Conservation (phyloP, 2,888 invertebrate species). For the Prosopocoilus inquinatus region DNA sequence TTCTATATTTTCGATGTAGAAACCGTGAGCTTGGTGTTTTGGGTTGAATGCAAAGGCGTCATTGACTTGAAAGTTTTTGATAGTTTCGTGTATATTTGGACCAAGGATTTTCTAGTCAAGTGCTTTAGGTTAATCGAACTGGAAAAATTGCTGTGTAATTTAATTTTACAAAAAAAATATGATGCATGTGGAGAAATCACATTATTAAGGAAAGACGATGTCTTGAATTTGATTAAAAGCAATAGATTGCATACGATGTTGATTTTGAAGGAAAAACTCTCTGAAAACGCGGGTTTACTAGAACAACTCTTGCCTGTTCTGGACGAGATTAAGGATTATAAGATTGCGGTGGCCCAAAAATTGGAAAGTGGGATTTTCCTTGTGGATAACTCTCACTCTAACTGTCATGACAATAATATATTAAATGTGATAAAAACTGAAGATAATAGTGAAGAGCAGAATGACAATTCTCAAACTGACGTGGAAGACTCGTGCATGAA, state of each 20-base stretch:
- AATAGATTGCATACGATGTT: constrained; percentile 56
- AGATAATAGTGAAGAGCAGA: constrained; percentile 7
- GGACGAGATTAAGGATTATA: constrained; percentile 48
- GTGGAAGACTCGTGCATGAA: constrained; percentile 31
- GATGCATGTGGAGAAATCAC: constrained; percentile 61
- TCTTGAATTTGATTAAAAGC: constrained; percentile 51
- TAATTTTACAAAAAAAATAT: constrained; percentile 62
- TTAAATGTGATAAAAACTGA: not conserved
- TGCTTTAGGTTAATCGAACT: constrained; percentile 58
- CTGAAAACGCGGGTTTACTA: constrained; percentile 36
- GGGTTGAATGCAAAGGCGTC: constrained; percentile 63
- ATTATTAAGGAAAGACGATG: constrained; percentile 55
- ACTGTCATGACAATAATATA: constrained; percentile 20
- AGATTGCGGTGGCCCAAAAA: constrained; percentile 45
- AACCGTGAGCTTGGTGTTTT: constrained; percentile 64
- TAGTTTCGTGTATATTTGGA: constrained; percentile 65
- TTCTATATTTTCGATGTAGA: constrained; percentile 72
- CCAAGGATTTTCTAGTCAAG: constrained; percentile 57
- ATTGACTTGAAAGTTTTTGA: constrained; percentile 59
- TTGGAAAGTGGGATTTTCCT: constrained; percentile 60
- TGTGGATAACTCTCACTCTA: constrained; percentile 42
- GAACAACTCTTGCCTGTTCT: constrained; percentile 47
- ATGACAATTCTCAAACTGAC: constrained; percentile 24
- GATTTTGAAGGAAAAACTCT: constrained; percentile 55
- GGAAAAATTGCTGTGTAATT: constrained; percentile 62